Evolutionary conservation across 2,888 invertebrate genomes (phyloP).

Genomic region (Theodoxus fluviatilis): DNA sequence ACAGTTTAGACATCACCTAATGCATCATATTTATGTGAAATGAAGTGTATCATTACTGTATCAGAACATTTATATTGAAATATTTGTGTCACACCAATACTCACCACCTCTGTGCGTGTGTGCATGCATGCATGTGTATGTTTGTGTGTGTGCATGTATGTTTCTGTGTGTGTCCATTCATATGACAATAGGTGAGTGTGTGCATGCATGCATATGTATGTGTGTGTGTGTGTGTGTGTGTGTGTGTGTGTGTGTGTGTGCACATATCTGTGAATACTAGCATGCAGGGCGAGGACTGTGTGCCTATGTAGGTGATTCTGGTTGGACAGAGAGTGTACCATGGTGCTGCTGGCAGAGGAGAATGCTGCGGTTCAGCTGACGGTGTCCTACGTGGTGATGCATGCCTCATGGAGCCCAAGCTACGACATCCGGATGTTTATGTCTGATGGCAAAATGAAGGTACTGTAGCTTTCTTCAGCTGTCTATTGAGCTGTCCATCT

Average conservation of each 20-base stretch:
- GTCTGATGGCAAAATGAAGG: conserved; percentile 45
- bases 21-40: too few relatives aligned
- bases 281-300: background rate
- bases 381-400: conserved; percentile 61
- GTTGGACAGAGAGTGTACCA: conserved; percentile 59
- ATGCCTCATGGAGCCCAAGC: conserved; percentile 64
- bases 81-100: background rate
- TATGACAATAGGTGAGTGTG: background rate
- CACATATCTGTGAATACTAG: background rate
- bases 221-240: conserved; percentile 13
- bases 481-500: too few relatives aligned
- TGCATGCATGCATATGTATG: background rate
- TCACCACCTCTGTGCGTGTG: background rate
- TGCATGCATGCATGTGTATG: background rate
- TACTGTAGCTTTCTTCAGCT: too few relatives aligned
- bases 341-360: conserved; percentile 53
- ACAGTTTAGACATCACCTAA: too few relatives aligned
- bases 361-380: conserved; percentile 46
- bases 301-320: too few relatives aligned
- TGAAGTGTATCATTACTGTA: too few relatives aligned
- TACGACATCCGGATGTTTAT: conserved; percentile 65
- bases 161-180: background rate
- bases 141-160: background rate
- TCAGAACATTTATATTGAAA: too few relatives aligned
- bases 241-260: conserved; percentile 16